Percentiles rank a stretch among this genome's conserved stretches.
Evolutionary conservation across 1,140 invertebrate species (phyloP).

Genomic region (Mya arenaria): DNA sequence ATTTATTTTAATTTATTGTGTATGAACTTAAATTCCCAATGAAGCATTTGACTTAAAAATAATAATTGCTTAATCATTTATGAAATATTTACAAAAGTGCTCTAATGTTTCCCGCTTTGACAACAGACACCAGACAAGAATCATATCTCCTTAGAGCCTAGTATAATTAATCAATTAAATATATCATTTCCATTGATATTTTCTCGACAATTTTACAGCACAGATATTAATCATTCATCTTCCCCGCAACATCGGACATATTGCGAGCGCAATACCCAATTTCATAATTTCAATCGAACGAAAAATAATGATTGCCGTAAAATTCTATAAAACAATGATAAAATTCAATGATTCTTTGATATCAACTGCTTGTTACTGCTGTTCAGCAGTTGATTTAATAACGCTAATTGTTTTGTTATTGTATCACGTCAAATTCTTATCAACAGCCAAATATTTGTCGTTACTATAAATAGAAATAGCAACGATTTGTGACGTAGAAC

Average conservation of each 20-base stretch:
- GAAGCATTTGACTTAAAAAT: no score
- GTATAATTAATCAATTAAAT: constrained; percentile 52
- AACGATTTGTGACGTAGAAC: constrained; percentile 41
- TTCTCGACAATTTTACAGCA: constrained; percentile 24
- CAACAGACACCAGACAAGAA: no score
- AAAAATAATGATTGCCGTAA: constrained; percentile 28
- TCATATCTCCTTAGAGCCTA: no score
- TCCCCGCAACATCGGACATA: constrained; percentile 9
- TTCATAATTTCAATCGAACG: constrained; percentile 47
- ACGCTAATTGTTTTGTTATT: constrained; percentile 56
- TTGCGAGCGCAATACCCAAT: no score
- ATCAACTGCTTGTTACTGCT: constrained; percentile 15
- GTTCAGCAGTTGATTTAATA: constrained; percentile 34
- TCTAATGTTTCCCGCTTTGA: no score
- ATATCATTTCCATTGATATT: constrained; percentile 44
- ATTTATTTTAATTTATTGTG: no score
- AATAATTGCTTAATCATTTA: no score
- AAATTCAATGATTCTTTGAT: constrained; percentile 53
- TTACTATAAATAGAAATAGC: constrained; percentile 51
- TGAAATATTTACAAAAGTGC: no score
- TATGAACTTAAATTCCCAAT: no score
- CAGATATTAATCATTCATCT: constrained; percentile 42
- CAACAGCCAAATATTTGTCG: constrained; percentile 40
- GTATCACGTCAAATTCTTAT: constrained; percentile 31
- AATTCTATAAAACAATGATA: constrained; percentile 44